Conservation (phyloP, 2,888 invertebrate genomes). For the Calameuta pallipes region DNA sequence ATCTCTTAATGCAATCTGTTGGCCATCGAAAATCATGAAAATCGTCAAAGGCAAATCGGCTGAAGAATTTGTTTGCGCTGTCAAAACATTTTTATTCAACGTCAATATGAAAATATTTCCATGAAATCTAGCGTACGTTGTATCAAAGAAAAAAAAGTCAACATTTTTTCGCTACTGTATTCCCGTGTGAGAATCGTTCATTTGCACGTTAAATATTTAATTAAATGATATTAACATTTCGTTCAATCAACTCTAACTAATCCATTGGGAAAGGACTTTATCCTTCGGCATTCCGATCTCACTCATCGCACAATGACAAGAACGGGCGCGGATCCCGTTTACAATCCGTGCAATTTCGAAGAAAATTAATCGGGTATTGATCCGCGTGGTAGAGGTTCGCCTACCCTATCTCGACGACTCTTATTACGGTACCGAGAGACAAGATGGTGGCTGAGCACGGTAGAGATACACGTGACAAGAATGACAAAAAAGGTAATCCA, state of each 20-base stretch:
- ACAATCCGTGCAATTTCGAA: slow-evolving; percentile 34
- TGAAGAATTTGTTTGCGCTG: not conserved
- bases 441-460: slow-evolving; percentile 13
- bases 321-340: not conserved
- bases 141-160: not conserved
- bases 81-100: too few species aligned
- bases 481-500: slow-evolving; percentile 58
- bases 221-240: not conserved
- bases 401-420: slow-evolving; percentile 7
- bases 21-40: not conserved
- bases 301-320: not conserved
- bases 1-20: not conserved
- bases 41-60: not conserved
- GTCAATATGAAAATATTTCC: too few species aligned
- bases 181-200: not conserved
- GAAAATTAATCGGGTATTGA: slow-evolving; percentile 55
- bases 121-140: too few species aligned
- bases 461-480: slow-evolving; percentile 57
- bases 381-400: slow-evolving; percentile 20
- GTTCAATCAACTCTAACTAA: not conserved
- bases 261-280: not conserved
- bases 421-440: slow-evolving; percentile 4
- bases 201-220: not conserved
- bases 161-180: too few species aligned
- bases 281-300: not conserved